These are phyloP conservation scores for Fopius arisanus DNA, from an alignment of 1,140 invertebrate species.

Conservation along the genomic window DNA sequence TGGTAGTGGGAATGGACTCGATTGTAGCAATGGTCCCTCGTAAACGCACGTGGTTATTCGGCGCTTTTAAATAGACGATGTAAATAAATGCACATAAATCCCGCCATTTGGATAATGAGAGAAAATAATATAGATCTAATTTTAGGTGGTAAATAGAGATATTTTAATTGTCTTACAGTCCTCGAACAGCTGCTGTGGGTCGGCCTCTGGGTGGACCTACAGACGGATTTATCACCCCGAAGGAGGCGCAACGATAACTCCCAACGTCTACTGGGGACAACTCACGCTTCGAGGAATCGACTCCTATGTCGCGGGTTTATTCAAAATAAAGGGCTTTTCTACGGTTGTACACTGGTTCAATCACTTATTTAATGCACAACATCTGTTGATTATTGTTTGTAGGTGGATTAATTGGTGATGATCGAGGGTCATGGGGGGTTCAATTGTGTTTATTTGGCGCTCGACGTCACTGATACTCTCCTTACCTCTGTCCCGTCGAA, in stretches of 20 bases:
- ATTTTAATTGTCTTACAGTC: constrained; percentile 1
- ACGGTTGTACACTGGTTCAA: background rate
- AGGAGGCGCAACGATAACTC: background rate
- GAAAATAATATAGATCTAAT: no score
- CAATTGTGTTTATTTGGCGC: constrained; percentile 57
- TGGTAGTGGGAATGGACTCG: background rate
- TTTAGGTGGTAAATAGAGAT: background rate
- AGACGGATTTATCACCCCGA: constrained; percentile 2
- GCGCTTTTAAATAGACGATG: background rate
- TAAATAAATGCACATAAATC: constrained; percentile 17
- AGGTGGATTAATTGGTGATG: background rate
- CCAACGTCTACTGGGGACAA: background rate
- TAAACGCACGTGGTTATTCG: constrained; percentile 5
- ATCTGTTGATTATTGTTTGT: background rate
- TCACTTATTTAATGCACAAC: background rate
- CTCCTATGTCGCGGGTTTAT: constrained; percentile 4
- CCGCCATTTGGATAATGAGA: constrained; percentile 8
- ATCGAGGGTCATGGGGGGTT: background rate
- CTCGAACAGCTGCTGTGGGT: constrained; percentile 11
- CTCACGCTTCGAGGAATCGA: background rate
- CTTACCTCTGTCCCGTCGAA: constrained; percentile 52
- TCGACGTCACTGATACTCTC: constrained; percentile 56
- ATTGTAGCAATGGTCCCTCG: background rate
- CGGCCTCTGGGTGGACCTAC: background rate
- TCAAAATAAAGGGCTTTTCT: background rate